A percentile compares a stretch with the other conserved stretches of the same genome.
Evolutionary conservation across 2,797 vertebrate genomes (phyloP).

Genomic region (Echeneis naucrates): DNA sequence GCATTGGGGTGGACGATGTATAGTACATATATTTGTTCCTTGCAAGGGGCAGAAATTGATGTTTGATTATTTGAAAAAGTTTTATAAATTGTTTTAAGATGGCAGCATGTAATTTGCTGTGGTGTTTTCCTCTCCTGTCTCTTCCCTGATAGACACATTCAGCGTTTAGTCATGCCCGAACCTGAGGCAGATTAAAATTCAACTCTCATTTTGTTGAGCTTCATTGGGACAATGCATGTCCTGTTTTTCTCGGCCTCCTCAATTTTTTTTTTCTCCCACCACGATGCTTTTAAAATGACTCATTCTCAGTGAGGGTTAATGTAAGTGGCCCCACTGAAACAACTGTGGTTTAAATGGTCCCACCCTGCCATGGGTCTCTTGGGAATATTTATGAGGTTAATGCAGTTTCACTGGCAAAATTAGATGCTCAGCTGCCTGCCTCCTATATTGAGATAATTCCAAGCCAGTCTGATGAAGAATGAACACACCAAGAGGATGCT

Average conservation of each 20-base stretch:
- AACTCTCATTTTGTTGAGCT: no score
- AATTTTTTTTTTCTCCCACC: neutral
- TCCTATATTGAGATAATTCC: slow-evolving; percentile 19
- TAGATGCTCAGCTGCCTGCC: neutral
- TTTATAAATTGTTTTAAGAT: no score
- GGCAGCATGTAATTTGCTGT: no score
- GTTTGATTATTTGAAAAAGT: no score
- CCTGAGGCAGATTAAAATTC: neutral
- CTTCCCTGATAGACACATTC: no score
- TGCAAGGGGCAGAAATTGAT: no score
- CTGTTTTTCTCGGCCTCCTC: neutral
- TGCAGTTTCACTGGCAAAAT: neutral
- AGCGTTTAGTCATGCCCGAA: no score
- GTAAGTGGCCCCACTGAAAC: neutral
- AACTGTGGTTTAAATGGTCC: neutral
- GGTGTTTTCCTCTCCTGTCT: no score
- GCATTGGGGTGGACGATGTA: no score
- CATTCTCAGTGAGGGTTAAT: slow-evolving; percentile 16
- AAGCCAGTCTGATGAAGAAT: neutral
- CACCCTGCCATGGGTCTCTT: neutral
- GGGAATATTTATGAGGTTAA: slow-evolving; percentile 25
- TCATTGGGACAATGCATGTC: neutral
- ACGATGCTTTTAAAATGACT: neutral
- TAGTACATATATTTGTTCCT: no score
- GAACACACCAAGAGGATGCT: slow-evolving; percentile 25